Percentiles rank a stretch among this genome's conserved stretches.
Conservation (phyloP, 2,113 vertebrate genomes). For the Myanophis thanlyinensis region DNA sequence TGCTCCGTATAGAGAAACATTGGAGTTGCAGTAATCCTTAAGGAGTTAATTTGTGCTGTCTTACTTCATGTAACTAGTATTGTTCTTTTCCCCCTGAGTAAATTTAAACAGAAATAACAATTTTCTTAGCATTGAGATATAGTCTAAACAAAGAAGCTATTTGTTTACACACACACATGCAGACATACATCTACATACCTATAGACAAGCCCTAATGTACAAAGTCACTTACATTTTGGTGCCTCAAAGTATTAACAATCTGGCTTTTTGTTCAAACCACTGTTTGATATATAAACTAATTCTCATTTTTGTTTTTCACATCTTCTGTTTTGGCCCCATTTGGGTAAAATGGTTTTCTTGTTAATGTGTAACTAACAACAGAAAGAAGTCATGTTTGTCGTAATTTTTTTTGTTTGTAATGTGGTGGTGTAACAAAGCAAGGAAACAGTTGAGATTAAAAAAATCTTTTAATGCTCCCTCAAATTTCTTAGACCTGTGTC, state of each 20-base stretch:
- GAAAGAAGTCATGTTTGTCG: constrained; percentile 66
- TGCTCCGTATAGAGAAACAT: constrained; percentile 72
- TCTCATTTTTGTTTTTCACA: constrained; percentile 68
- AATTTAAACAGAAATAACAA: constrained; percentile 55
- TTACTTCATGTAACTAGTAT: constrained; percentile 58
- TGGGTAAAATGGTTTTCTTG: constrained; percentile 63
- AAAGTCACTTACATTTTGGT: constrained; percentile 43
- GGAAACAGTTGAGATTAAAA: constrained; percentile 35
- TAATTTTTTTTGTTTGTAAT: constrained; percentile 64
- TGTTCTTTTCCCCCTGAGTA: constrained; percentile 48
- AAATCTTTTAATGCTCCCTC: constrained; percentile 1
- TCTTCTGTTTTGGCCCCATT: constrained; percentile 67
- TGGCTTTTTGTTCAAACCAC: constrained; percentile 63
- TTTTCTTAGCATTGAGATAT: not conserved
- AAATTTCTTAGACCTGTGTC: constrained; percentile 45
- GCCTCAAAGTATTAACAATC: constrained; percentile 51
- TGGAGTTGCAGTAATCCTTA: constrained; percentile 79
- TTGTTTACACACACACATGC: constrained; percentile 12
- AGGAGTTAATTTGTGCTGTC: constrained; percentile 88
- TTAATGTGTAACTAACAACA: constrained; percentile 68
- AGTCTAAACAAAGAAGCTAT: constrained; percentile 34
- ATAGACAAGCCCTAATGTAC: not conserved
- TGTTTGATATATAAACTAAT: constrained; percentile 60
- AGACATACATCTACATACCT: not conserved
- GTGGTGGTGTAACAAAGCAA: constrained; percentile 56